Percentiles rank a stretch among this genome's conserved stretches.
Conservation (phyloP, 2,797 vertebrate genomes). For the Cephalopachus bancanus region DNA sequence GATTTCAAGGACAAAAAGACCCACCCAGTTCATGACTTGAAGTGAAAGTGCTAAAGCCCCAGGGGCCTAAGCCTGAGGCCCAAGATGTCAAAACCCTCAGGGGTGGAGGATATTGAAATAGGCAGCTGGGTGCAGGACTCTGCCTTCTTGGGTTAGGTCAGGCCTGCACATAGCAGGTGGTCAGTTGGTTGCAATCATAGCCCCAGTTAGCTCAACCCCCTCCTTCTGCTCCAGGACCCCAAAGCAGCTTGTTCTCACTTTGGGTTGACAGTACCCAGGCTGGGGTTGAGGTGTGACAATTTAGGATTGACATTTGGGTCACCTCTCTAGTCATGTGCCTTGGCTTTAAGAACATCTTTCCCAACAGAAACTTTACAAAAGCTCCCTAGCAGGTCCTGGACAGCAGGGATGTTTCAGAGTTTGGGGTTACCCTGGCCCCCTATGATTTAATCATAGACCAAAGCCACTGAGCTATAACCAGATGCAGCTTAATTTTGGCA, state of each 20-base stretch:
- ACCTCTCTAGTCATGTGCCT: background rate
- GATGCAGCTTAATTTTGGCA: slow-evolving; percentile 86
- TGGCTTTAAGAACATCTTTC: background rate
- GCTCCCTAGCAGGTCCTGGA: background rate
- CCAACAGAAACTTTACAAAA: background rate
- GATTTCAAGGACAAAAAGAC: background rate
- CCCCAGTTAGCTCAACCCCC: background rate
- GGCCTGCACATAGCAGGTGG: background rate
- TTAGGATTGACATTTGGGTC: background rate
- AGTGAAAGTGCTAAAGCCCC: background rate
- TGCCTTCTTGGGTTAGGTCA: background rate
- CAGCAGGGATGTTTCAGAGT: background rate
- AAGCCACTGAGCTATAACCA: background rate
- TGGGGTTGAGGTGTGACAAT: background rate
- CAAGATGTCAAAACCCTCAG: background rate
- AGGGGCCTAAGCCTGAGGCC: background rate
- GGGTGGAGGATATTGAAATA: background rate
- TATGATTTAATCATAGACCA: background rate
- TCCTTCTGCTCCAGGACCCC: background rate
- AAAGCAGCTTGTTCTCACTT: background rate
- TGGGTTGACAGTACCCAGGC: background rate
- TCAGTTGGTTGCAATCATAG: background rate
- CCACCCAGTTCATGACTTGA: background rate
- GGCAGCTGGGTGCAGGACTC: background rate
- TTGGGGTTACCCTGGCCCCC: background rate